Base-by-base conservation (phyloP, 2,888 invertebrate species). In the Macaria liturata region DNA sequence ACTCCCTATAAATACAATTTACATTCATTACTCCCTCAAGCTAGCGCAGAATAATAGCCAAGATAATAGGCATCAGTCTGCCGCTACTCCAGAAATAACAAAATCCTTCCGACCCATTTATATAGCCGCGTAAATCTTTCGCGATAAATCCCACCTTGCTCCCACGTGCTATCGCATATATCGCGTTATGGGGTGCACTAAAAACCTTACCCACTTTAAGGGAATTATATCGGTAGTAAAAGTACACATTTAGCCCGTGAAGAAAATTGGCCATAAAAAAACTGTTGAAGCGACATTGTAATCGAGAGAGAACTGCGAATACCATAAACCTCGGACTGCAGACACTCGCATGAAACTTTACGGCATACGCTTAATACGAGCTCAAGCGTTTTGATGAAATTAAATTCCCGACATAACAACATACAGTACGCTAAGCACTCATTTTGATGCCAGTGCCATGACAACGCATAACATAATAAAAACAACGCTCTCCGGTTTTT, bases 1-100 rank as follows among this genome's bases (percentile, higher is more conserved):
- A 75, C 79, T 80, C 75, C 75, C 75, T 80, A 81, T 84, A 84
- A 85, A 86, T 81, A 82, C 80, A 85, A 85, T 87, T 86, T 84
- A 81, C 86, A 87, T 86, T 84, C 71, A 84, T 84, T 84, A 81
- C 76, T 74, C 70, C 64, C 54, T 49, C 69, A 74, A 71, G 71
- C 72, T 69, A 66, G 61, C 54, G 72, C 66, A 34, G 68, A 72
- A 71, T 77, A 80, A 74, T 75, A 76, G 67, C 54, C 67, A 66
- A 59, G 61, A 68, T 65, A 71, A 68, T 69, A 68, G 37, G 40
- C 51, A 42, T 55, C 44, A 42, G 32, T 48, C 40, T 55, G 32
- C 61, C 51, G 34, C 32, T n/a, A 57, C 51, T 45, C 47, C 49
- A 45, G 57, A 52, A 48, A 55, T 42, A 54, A 51, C 48, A 42